Evolutionary conservation across 2,888 invertebrate species (phyloP), one percentile per base, ranked within the genome.

Genomic region (Heliconius charithonia): DNA sequence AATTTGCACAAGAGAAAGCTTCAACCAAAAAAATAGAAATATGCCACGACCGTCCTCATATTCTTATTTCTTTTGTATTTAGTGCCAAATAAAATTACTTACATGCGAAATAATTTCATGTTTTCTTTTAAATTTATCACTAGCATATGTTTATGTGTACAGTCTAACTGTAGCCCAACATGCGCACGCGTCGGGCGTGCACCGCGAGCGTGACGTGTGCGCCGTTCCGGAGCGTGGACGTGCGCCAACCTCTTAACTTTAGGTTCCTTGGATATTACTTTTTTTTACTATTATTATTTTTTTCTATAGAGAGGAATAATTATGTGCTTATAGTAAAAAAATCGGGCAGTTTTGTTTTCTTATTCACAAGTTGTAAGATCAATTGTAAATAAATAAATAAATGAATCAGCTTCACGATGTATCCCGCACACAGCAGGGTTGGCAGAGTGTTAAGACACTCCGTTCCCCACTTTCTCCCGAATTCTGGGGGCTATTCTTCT

Each of bases 191-290:
- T 84, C 84, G 82, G 80, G 83, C 81, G 83, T 82, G 85, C 84
- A 85, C 84, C 81, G 83, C 81, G 84, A 87, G 89, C 92, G 91
- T 92, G 91, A 91, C 92, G 93, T 86, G 91, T 84, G 89, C 92
- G 89, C 84, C 88, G 92, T 93, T 93, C 92, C 93, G 85, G 87
- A 90, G 89, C 85, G 84, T 89, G 91, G 83, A 86, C 88, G 82
- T 82, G 85, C 85, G 84, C 81, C 84, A 81, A 82, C 83, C 82
- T 79, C 80, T 80, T 81, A 79, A 81, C 81, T 82, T 79, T 73
- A 81, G 76, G 71, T 71, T 66, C 72, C 72, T 73, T n/a, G 41
- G 25, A 70, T 32, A 63, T 72, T 32, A 19, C 37, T 66, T 19
- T 72, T 41, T 73, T 77, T 12, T 62, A 62, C 66, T 72, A n/a